Conservation (phyloP, 2,797 vertebrate species). For the Lepilemur ruficaudatus region DNA sequence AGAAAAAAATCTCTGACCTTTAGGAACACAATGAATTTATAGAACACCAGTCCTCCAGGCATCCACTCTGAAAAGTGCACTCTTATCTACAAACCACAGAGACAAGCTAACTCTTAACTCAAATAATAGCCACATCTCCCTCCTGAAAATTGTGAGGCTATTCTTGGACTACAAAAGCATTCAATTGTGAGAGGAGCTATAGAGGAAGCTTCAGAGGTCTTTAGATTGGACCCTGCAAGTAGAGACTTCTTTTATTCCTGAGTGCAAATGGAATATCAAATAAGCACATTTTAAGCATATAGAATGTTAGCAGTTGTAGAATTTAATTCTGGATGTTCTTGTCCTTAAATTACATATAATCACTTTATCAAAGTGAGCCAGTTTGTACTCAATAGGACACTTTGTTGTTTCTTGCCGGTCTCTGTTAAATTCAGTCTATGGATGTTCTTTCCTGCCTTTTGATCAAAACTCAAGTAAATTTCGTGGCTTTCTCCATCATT, state of each 20-base stretch:
- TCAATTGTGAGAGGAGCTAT: not conserved
- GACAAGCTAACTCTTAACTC: slow-evolving; percentile 30
- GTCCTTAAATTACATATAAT: slow-evolving; percentile 8
- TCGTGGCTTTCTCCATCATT: not conserved
- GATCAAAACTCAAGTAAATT: slow-evolving; percentile 5
- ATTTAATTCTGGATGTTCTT: not conserved
- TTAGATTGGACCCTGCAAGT: not conserved
- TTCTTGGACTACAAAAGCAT: slow-evolving; percentile 33
- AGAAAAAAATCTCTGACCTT: slow-evolving; percentile 60
- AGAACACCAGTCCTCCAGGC: slow-evolving; percentile 31
- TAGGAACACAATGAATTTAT: slow-evolving; percentile 53
- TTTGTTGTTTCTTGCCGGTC: not conserved
- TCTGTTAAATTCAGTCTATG: not conserved
- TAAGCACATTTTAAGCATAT: not conserved
- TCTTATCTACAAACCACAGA: slow-evolving; percentile 56
- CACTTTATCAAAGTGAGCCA: slow-evolving; percentile 4
- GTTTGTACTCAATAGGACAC: not conserved
- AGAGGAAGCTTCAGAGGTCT: not conserved
- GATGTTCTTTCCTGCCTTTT: not conserved
- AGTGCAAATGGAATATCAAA: slow-evolving; percentile 23
- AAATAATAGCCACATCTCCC: not conserved
- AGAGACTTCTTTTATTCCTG: not conserved
- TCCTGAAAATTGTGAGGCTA: slow-evolving; percentile 36
- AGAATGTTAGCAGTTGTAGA: not conserved
- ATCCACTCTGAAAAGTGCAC: slow-evolving; percentile 43